phyloP scores from a whole-genome alignment of 2,797 vertebrate species.

The Poeciliopsis presidionis region DNA sequence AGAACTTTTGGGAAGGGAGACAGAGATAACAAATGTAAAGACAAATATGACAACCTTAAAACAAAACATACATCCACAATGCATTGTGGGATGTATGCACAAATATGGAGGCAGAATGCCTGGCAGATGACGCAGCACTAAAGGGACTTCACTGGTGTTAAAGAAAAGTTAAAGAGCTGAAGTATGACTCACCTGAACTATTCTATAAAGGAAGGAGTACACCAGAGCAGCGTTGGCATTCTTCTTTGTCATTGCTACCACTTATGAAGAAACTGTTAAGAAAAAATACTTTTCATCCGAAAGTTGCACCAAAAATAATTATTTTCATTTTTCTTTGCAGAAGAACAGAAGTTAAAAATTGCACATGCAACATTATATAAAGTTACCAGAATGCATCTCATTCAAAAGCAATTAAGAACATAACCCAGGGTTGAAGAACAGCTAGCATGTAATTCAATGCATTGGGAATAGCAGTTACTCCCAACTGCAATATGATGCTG shows the following conservation, averaged over 20 bases:
- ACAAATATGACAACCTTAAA: neutral
- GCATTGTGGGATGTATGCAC: neutral
- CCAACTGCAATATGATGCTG: slow-evolving; percentile 50
- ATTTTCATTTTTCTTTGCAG: slow-evolving; percentile 1
- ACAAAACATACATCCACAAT: neutral
- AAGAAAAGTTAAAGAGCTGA: neutral
- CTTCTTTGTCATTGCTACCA: slow-evolving; percentile 87
- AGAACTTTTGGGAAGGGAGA: neutral
- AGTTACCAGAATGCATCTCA: slow-evolving; percentile 34
- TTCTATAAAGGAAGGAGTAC: slow-evolving; percentile 86
- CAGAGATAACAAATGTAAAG: neutral
- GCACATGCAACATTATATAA: slow-evolving; percentile 32
- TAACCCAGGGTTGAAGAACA: slow-evolving; percentile 49
- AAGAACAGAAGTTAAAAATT: slow-evolving; percentile 10
- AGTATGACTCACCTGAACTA: slow-evolving; percentile 77
- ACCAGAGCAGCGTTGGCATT: slow-evolving; percentile 85
- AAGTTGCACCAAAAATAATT: neutral
- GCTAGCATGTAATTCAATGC: slow-evolving; percentile 47
- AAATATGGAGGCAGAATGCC: neutral
- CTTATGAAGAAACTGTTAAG: slow-evolving; percentile 73
- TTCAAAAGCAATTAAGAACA: slow-evolving; percentile 46
- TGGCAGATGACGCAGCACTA: neutral
- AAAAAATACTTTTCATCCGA: slow-evolving; percentile 23
- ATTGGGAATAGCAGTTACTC: slow-evolving; percentile 55
- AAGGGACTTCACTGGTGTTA: neutral